Base-by-base conservation (phyloP, 2,797 vertebrate genomes). In the Enteromius thamalakanensis region DNA sequence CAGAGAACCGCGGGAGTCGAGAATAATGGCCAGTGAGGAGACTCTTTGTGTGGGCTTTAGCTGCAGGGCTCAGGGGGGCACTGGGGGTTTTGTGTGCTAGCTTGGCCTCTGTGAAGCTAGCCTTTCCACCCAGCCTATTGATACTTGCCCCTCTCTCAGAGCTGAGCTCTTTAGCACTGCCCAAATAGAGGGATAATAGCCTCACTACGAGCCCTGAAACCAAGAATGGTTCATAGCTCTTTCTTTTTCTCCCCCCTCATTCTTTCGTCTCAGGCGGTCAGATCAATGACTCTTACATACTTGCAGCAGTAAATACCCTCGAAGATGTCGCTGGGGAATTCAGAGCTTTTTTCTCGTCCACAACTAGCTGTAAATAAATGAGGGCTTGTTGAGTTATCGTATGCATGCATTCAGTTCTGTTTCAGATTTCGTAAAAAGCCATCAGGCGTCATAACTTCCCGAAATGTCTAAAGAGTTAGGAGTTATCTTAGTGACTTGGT, bases 21-120 rank as follows among this genome's bases (percentile, higher is more conserved):
- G 69, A 80, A 84, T 47, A 77, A 85, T 79, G 70, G 80, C 62
- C 45, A 74, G 47, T 76, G 49, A 86, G 67, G 74, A 81, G 83
- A 71, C 81, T 86, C 85, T 87, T 86, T 89, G 88, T 87, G 80
- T 86, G 79, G 78, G 88, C 86, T 81, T 80, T 71, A 81, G 87
- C 81, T 75, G 74, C 32, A 40, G 75, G 79, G 84, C 82, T 80
- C 51, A 55, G 80, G 84, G 82, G 76, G 79, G 69, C 84, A 60
- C 51, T 19, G 40, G 47, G 29, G 85, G 37, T 42, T 84, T 79
- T 84, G 84, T 87, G 62, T 83, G 82, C 19, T 76, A 51, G 79
- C 76, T 81, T 84, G 86, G 65, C 82, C 86, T 81, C 49, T 83
- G 60, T 76, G 82, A 83, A 84, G 64, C 82, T 77, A 80, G 85